Base-by-base conservation (phyloP, 2,888 invertebrate species). In the Tholera decimalis region DNA sequence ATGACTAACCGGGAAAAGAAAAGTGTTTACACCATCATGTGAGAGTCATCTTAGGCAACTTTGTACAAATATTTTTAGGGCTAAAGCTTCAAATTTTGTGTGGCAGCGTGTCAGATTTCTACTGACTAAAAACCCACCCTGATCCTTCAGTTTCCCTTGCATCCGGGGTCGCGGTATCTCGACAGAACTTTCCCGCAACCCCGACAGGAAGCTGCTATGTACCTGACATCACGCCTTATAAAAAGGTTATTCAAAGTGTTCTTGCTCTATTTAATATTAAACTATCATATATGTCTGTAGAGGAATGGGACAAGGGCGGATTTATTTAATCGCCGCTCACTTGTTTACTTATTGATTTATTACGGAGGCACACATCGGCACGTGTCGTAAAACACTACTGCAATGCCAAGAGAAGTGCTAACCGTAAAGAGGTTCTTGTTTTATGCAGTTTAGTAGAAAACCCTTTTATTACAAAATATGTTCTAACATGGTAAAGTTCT, bases 311-410 rank as follows among this genome's bases (percentile, higher is more conserved):
- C 33, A 54, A 20, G 20, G 50, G 9, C 57, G 39, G 28, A 54
- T 46, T 62, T 54, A 60, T 30, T 59, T 24, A n/a, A 61, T 30
- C 39, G 22, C 15, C 18, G 15, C 26, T 41, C 15, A 60, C 43
- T 33, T 56, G 26, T 56, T 60, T 62, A 54, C 22, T 1, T 26
- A 75, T 62, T 65, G 53, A 65, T 75, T 58, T 46, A 51, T 62
- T 47, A 43, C 24, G 24, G 24, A 24, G 37, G 11, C 20, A 50
- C 49, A 55, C 57, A 39, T 20, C 26, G 30, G 35, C 22, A 44
- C n/a, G 24, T 51, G 24, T 51, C 35, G 33, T 49, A 50, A 60
- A 60, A 56, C 15, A 28, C 47, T 39, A 6, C 5, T 57, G 18
- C 41, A 53, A n/a, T 20, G 4, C 15, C 18, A 22, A n/a, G 37